Base-by-base conservation (phyloP, 2,888 invertebrate species). In the Melanostoma scalare region DNA sequence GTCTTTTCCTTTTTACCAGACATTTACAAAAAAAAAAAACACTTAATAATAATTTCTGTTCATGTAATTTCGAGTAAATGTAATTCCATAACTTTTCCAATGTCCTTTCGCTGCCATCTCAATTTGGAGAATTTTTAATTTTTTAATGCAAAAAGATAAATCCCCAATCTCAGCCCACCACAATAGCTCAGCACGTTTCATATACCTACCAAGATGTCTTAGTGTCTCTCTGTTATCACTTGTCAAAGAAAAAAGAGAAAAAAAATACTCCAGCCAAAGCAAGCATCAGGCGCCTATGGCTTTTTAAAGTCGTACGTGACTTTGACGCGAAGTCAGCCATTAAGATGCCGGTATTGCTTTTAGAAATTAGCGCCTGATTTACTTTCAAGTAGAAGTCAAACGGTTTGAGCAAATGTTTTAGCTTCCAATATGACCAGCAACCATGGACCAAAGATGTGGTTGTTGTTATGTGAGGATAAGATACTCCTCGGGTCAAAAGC, bases 311-410 rank as follows among this genome's bases (percentile, higher is more conserved):
- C 55, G 73, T 69, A 84, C 84, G 84, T 84, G 84, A 79, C 84
- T 84, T 60, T 48, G 69, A 60, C 67, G 55, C 71, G 71, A 44
- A 84, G 71, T 79, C 56, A 53, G 58, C 84, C 79, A 84, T 84
- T 84, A 79, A 67, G 63, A 80, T 2, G 69, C 42, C 69, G 55
- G 74, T 74, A 44, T 84, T 75, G 69, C 79, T 55, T 74, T 79
- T 50, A 79, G 69, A 60, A 79, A 84, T 84, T 84, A 84, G 84
- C 84, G 79, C 78, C 78, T 84, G 84, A 75, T 79, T 84, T 79
- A 50, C 74, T 75, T 84, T 84, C 74, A 71, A 84, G 79, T 79
- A 60, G 78, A 42, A 40, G 40, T 42, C 61, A 78, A 58, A 65
- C 35, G 67, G 9, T 44, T 31, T 31, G 8, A 30, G 36, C 33